Evolutionary conservation across 2,888 invertebrate genomes (phyloP).

Genomic region (Aleiodes alternator): DNA sequence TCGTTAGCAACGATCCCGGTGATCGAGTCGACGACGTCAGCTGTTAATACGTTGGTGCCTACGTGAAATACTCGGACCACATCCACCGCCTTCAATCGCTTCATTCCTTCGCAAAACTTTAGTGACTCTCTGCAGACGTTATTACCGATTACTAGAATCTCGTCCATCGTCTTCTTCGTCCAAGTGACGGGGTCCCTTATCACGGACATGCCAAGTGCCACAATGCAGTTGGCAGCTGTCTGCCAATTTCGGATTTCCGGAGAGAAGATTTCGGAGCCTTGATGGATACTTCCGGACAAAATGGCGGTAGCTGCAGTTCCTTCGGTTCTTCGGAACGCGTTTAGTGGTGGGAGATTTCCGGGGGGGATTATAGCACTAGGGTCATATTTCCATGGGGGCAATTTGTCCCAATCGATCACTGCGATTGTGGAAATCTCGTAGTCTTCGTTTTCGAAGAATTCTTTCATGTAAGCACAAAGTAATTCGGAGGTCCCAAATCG

Average conservation of each 20-base stretch:
- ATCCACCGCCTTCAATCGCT: constrained; percentile 62
- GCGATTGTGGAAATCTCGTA: constrained; percentile 67
- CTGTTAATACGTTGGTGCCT: constrained; percentile 68
- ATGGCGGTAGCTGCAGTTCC: constrained; percentile 67
- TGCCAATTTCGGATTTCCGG: constrained; percentile 63
- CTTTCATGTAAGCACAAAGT: constrained; percentile 56
- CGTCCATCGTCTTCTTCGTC: constrained; percentile 70
- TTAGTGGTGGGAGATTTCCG: constrained; percentile 67
- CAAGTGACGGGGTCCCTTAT: constrained; percentile 69
- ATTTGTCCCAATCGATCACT: constrained; percentile 65
- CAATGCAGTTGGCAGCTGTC: constrained; percentile 68
- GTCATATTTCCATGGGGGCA: constrained; percentile 65
- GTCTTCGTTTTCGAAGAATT: constrained; percentile 58
- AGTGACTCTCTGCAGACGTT: constrained; percentile 63
- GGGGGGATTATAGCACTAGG: constrained; percentile 67
- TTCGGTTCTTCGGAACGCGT: constrained; percentile 64
- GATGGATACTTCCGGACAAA: constrained; percentile 64
- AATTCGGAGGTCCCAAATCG: constrained; percentile 56
- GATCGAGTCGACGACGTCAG: constrained; percentile 63
- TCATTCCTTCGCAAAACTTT: constrained; percentile 53
- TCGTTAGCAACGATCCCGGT: constrained; percentile 63
- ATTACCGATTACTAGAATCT: constrained; percentile 65
- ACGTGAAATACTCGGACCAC: constrained; percentile 67
- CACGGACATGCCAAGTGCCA: constrained; percentile 67
- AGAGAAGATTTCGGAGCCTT: constrained; percentile 64